Evolutionary conservation across 1,140 invertebrate genomes (phyloP).

Genomic region (Drosophila bocki): DNA sequence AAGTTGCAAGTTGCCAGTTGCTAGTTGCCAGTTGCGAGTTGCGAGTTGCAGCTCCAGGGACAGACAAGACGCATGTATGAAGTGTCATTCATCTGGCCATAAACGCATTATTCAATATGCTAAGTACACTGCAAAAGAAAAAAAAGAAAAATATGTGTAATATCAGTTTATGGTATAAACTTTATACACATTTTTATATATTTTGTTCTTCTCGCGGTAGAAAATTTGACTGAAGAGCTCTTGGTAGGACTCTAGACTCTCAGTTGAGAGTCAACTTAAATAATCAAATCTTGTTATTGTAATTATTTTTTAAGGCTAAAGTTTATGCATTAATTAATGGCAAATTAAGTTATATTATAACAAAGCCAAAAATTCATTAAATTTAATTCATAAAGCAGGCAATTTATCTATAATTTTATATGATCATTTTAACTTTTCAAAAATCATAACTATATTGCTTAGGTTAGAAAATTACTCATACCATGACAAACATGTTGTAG

Average conservation of each 20-base stretch:
- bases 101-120: slow-evolving; percentile 82
- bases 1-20: not conserved
- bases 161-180: too few relatives aligned
- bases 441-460: not conserved
- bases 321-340: too few relatives aligned
- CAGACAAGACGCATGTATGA: slow-evolving; percentile 70
- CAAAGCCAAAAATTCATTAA: too few relatives aligned
- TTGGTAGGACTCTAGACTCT: not conserved
- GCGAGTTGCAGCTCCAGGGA: slow-evolving; percentile 37
- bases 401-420: too few relatives aligned
- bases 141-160: not conserved
- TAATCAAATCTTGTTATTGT: too few relatives aligned
- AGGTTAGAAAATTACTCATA: not conserved
- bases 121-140: slow-evolving; percentile 15
- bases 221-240: not conserved
- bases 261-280: not conserved
- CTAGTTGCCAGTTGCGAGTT: slow-evolving; percentile 17
- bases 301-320: too few relatives aligned
- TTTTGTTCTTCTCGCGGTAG: too few relatives aligned
- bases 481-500: not conserved
- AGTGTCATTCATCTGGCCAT: slow-evolving; percentile 82
- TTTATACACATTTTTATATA: too few relatives aligned
- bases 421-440: too few relatives aligned
- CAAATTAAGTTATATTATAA: too few relatives aligned
- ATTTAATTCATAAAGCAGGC: too few relatives aligned